phyloP scores from a whole-genome alignment of 1,140 invertebrate species.

The Halictus rubicundus region DNA sequence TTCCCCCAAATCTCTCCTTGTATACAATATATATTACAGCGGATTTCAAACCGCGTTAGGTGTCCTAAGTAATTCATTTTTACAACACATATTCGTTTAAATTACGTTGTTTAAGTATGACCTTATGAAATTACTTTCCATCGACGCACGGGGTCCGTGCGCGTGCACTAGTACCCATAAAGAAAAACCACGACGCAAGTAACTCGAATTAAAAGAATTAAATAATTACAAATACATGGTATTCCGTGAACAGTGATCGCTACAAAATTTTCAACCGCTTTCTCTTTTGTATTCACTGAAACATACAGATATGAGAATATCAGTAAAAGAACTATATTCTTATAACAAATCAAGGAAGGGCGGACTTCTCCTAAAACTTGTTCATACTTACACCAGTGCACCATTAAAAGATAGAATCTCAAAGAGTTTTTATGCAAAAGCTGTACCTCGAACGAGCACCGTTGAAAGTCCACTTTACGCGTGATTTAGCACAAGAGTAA shows the following conservation, averaged over 20 bases:
- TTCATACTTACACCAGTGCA: not conserved
- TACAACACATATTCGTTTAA: not conserved
- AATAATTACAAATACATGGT: not conserved
- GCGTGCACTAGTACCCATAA: not conserved
- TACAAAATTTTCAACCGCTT: not conserved
- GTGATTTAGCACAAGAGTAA: not conserved
- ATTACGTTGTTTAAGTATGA: not conserved
- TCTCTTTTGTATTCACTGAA: not conserved
- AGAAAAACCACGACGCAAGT: not conserved
- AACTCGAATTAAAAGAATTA: not conserved
- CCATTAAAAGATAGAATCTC: not conserved
- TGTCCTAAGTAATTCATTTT: not conserved
- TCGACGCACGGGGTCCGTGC: too few relatives aligned
- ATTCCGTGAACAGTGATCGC: not conserved
- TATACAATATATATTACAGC: conserved; percentile 27
- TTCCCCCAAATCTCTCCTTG: conserved; percentile 1
- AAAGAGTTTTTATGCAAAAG: not conserved
- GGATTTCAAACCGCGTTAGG: not conserved
- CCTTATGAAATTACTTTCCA: conserved; percentile 1
- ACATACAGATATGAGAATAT: not conserved
- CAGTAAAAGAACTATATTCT: not conserved
- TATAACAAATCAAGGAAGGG: not conserved
- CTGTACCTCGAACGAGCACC: not conserved
- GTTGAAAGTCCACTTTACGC: not conserved
- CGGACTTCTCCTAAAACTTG: not conserved